Conservation (phyloP, 2,888 invertebrate genomes). For the Homarus gammarus region DNA sequence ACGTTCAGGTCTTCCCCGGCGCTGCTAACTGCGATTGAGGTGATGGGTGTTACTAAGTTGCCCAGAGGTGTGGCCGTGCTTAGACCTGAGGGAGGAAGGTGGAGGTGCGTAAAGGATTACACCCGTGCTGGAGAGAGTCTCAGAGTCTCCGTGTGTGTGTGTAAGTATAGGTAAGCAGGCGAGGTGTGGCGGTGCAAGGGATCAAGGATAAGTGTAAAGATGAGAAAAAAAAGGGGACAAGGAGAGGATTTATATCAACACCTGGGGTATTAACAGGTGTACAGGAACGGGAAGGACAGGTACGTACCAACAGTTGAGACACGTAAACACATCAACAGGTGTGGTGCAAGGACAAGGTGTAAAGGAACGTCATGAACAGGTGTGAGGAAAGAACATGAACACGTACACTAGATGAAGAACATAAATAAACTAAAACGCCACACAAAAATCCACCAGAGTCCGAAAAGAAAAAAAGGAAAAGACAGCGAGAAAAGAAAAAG, state of each 20-base stretch:
- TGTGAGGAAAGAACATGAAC: too few relatives aligned
- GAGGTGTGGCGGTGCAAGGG: background rate
- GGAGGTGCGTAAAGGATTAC: conserved; percentile 39
- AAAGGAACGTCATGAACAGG: too few relatives aligned
- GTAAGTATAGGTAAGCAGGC: too few relatives aligned
- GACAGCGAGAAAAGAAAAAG: background rate
- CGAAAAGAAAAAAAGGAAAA: background rate
- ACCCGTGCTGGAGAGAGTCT: background rate
- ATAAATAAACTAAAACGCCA: background rate
- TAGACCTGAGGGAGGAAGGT: conserved; percentile 43
- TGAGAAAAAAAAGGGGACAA: background rate
- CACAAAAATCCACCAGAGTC: background rate
- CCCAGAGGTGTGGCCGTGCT: conserved; percentile 60
- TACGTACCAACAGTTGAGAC: too few relatives aligned
- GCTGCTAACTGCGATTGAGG: conserved; percentile 77
- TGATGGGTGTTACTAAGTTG: conserved; percentile 72
- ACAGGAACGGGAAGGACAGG: background rate
- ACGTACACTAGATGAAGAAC: too few relatives aligned
- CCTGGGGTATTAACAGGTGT: background rate
- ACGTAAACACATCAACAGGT: background rate
- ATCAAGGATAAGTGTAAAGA: background rate
- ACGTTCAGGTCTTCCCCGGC: conserved; percentile 65
- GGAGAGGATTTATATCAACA: background rate
- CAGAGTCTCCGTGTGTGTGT: background rate
- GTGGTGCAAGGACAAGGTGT: background rate